Evolutionary conservation across 2,888 invertebrate genomes (phyloP).

Genomic region (Metalampra italica): DNA sequence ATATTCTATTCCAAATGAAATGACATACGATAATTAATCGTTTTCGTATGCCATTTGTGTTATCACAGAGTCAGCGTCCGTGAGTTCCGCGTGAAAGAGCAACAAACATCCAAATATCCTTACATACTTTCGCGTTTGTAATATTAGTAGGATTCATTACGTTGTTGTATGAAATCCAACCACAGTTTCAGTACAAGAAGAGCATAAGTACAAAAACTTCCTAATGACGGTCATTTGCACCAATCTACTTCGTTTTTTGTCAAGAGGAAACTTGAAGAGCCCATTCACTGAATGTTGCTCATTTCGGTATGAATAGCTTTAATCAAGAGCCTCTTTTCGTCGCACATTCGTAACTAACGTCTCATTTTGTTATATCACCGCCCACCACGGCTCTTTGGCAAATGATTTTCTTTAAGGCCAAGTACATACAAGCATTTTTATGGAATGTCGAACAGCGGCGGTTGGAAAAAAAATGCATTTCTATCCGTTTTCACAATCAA

Average conservation of each 20-base stretch:
- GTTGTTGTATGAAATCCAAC: background rate
- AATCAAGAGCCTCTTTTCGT: slow-evolving; percentile 13
- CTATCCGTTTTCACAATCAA: too few species aligned
- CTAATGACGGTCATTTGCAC: slow-evolving; percentile 6
- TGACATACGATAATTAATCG: too few species aligned
- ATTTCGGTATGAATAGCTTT: slow-evolving; percentile 16
- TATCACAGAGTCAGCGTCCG: too few species aligned
- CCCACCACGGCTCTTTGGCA: background rate
- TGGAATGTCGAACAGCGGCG: too few species aligned
- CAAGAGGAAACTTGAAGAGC: background rate
- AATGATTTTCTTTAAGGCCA: background rate
- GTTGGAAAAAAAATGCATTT: too few species aligned
- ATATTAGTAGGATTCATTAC: too few species aligned
- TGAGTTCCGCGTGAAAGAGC: too few species aligned
- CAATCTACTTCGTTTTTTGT: slow-evolving; percentile 3
- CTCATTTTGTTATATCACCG: background rate
- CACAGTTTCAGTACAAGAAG: background rate
- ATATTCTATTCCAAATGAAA: too few species aligned
- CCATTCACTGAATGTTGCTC: slow-evolving; percentile 5
- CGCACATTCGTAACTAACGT: slow-evolving; percentile 2
- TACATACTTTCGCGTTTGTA: too few species aligned
- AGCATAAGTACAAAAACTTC: background rate
- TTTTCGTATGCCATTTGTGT: too few species aligned
- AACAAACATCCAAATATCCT: too few species aligned
- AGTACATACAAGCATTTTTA: too few species aligned